These are phyloP conservation scores for Cardiocondyla obscurior DNA, from an alignment of 1,140 invertebrate genomes.

Conservation along the genomic window DNA sequence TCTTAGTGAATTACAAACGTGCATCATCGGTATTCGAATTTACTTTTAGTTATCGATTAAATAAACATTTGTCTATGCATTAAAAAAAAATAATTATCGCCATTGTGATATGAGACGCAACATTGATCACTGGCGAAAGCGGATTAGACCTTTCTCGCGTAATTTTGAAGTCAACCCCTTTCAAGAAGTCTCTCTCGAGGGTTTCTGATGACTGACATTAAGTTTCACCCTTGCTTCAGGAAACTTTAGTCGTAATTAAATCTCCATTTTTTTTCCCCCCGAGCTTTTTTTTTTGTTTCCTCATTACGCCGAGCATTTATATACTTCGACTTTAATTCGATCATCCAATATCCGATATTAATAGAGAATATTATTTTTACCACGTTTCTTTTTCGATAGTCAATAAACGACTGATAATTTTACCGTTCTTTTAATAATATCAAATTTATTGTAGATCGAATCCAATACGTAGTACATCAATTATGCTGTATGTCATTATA, in stretches of 20 bases:
- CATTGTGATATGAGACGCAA: not conserved
- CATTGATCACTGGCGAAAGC: slow-evolving; percentile 29
- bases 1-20: not conserved
- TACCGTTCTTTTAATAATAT: not conserved
- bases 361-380: slow-evolving; percentile 1
- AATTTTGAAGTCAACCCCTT: slow-evolving; percentile 18
- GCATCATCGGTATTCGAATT: not conserved
- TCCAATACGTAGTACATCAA: not conserved
- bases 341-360: not conserved
- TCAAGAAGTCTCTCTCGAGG: slow-evolving; percentile 9
- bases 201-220: slow-evolving; percentile 26
- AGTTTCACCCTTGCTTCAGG: slow-evolving; percentile 37
- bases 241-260: slow-evolving; percentile 42
- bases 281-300: not conserved
- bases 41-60: slow-evolving; percentile 12
- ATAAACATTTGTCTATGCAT: not conserved
- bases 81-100: slow-evolving; percentile 15
- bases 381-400: not conserved
- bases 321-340: not conserved
- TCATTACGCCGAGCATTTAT: slow-evolving; percentile 18
- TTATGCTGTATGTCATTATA: slow-evolving; percentile 39
- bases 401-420: not conserved
- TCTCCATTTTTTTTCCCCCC: not conserved
- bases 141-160: slow-evolving; percentile 12
- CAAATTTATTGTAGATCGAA: not conserved